Evolutionary conservation across 30 jellyfish, hydroid and myxozoan genomes (phyloP).

Genomic region (Chrysaora quinquecirrha): DNA sequence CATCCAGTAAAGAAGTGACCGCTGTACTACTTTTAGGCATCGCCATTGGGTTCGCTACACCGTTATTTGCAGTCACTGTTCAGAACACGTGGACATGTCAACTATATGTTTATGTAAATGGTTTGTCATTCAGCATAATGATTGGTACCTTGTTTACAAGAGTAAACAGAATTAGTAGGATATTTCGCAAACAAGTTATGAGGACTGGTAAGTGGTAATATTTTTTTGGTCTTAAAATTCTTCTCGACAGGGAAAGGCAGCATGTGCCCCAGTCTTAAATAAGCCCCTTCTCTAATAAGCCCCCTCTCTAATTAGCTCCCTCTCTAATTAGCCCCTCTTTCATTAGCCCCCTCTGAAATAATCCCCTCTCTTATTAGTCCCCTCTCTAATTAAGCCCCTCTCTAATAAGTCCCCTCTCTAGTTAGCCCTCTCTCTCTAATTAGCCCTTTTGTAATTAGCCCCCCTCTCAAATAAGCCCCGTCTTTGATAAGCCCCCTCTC

Average conservation of each 20-base stretch:
- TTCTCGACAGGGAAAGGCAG: too few relatives aligned
- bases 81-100: conserved; percentile 41
- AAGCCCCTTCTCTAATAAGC: background rate
- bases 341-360: too few relatives aligned
- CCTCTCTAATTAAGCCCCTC: too few relatives aligned
- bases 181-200: conserved; percentile 69
- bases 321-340: background rate
- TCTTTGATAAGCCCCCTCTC: too few relatives aligned
- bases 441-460: too few relatives aligned
- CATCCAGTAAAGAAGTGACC: conserved; percentile 71
- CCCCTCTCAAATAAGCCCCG: too few relatives aligned
- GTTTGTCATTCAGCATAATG: conserved; percentile 59
- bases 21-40: conserved; percentile 45
- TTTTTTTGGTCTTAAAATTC: too few relatives aligned
- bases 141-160: conserved; percentile 67
- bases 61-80: conserved; percentile 28
- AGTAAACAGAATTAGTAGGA: conserved; percentile 70
- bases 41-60: conserved; percentile 51
- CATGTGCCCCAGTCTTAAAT: too few relatives aligned
- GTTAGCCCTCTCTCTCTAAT: too few relatives aligned
- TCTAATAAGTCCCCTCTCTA: too few relatives aligned
- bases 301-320: background rate
- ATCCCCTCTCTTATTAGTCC: too few relatives aligned
- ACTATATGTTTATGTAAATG: conserved; percentile 34
- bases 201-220: conserved; percentile 47